These are phyloP conservation scores for Willisornis vidua DNA, from an alignment of 2,113 vertebrate genomes.

Conservation along the genomic window DNA sequence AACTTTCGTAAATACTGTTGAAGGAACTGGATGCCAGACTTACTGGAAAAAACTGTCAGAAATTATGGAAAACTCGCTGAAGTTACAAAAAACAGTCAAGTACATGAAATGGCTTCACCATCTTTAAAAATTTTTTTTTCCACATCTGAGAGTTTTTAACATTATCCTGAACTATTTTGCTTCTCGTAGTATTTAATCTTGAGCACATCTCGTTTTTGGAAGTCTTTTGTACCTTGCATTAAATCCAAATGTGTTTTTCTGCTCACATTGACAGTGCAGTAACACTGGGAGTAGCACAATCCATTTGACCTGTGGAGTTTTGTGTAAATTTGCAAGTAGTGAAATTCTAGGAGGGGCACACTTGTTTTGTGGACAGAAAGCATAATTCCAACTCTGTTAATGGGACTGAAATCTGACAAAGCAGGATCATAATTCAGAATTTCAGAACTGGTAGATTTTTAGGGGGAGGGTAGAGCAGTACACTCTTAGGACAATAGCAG, in stretches of 20 bases:
- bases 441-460: neutral
- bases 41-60: neutral
- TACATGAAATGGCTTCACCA: neutral
- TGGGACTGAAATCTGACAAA: neutral
- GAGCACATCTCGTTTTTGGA: fast-evolving
- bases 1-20: neutral
- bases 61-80: neutral
- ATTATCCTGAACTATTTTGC: neutral
- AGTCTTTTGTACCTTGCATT: neutral
- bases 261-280: neutral
- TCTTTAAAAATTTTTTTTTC: neutral
- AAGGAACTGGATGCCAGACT: neutral
- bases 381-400: neutral
- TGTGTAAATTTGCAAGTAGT: neutral
- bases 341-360: neutral
- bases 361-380: neutral
- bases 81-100: neutral
- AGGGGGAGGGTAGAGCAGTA: neutral
- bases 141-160: neutral
- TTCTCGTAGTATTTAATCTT: neutral
- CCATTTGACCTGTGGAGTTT: neutral
- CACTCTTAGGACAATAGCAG: neutral
- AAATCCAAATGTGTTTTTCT: neutral
- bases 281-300: neutral
- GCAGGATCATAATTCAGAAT: neutral